These are phyloP conservation scores for Chiloscyllium plagiosum DNA, from an alignment of 2,113 vertebrate species.

Conservation along the genomic window DNA sequence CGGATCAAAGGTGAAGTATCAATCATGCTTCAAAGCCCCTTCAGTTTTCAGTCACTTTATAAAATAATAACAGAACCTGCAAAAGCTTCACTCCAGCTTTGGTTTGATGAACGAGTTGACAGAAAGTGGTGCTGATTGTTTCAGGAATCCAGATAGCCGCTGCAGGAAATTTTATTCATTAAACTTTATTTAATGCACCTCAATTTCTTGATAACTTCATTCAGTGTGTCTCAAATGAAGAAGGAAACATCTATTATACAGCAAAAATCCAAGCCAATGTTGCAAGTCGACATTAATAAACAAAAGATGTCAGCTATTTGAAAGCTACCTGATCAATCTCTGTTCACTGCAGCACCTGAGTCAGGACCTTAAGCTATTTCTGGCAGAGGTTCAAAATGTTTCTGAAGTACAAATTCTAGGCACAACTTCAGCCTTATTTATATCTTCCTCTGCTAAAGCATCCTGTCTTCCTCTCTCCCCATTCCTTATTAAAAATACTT, in stretches of 20 bases:
- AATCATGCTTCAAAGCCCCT: background rate
- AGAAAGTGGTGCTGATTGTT: background rate
- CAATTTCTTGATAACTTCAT: slow-evolving; percentile 31
- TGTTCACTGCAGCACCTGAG: slow-evolving; percentile 1
- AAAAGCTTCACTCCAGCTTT: background rate
- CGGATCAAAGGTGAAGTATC: background rate
- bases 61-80: background rate
- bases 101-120: background rate
- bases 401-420: background rate
- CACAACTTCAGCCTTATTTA: slow-evolving; percentile 23
- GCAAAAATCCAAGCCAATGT: background rate
- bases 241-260: slow-evolving; percentile 8
- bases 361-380: background rate
- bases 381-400: background rate
- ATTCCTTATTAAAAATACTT: background rate
- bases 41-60: background rate
- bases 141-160: background rate
- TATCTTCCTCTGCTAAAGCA: background rate
- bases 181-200: slow-evolving; percentile 15
- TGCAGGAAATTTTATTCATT: slow-evolving; percentile 27
- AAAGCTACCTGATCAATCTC: slow-evolving; percentile 21
- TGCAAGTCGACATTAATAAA: slow-evolving; percentile 17
- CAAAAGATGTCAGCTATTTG: slow-evolving; percentile 9
- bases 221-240: slow-evolving; percentile 12
- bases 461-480: background rate